These are phyloP conservation scores for Daktulosphaira vitifoliae DNA, from an alignment of 1,140 invertebrate genomes.

Conservation along the genomic window DNA sequence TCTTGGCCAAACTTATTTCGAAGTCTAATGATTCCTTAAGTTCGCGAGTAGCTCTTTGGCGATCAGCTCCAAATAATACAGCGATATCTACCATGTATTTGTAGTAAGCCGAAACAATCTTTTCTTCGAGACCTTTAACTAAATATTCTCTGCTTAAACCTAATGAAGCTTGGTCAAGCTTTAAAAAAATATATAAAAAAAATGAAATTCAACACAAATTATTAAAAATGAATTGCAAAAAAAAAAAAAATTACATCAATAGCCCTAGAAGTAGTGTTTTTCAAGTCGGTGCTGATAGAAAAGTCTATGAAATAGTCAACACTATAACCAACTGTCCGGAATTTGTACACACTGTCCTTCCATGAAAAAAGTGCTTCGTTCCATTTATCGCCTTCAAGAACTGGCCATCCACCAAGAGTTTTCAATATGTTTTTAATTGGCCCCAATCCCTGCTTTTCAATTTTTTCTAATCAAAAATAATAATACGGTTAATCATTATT, in stretches of 20 bases:
- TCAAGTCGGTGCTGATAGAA: slow-evolving; percentile 80
- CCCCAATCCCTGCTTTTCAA: slow-evolving; percentile 61
- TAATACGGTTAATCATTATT: no score
- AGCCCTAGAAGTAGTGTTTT: slow-evolving; percentile 73
- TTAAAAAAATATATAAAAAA: slow-evolving; percentile 22
- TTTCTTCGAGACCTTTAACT: slow-evolving; percentile 69
- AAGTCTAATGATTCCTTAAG: slow-evolving; percentile 77
- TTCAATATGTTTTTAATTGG: slow-evolving; percentile 62
- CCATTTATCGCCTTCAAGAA: slow-evolving; percentile 70
- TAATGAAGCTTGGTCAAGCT: slow-evolving; percentile 87
- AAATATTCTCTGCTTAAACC: slow-evolving; percentile 83
- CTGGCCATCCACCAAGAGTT: slow-evolving; percentile 82
- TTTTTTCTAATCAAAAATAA: slow-evolving; percentile 50
- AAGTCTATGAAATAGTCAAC: slow-evolving; percentile 90
- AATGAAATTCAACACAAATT: slow-evolving; percentile 9
- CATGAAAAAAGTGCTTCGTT: slow-evolving; percentile 62
- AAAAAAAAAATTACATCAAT: slow-evolving; percentile 66
- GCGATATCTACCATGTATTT: slow-evolving; percentile 82
- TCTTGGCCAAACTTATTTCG: slow-evolving; percentile 90
- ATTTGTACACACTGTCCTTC: slow-evolving; percentile 72
- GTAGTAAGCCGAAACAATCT: slow-evolving; percentile 68
- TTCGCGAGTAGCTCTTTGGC: slow-evolving; percentile 57
- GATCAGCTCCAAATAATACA: slow-evolving; percentile 72
- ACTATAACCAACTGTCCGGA: slow-evolving; percentile 68
- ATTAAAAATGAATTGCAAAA: not conserved